Conservation (phyloP, 2,113 vertebrate genomes). For the Oenanthe oenanthe region DNA sequence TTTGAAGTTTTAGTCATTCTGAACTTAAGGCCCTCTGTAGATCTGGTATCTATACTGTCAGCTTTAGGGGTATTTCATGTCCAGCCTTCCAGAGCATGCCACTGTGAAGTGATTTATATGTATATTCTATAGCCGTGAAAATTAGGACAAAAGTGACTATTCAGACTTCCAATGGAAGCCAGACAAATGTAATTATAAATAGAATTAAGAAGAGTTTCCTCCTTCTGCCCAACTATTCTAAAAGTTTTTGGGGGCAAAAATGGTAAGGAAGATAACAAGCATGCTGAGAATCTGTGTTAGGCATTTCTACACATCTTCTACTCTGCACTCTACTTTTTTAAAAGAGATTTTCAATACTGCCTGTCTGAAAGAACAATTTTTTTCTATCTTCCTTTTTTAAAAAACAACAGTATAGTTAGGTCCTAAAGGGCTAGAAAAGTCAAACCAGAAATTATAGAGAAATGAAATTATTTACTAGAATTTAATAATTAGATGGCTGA, state of each 20-base stretch:
- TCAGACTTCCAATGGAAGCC: conserved; percentile 22
- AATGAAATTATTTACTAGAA: conserved; percentile 25
- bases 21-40: conserved; percentile 16
- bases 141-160: conserved; percentile 25
- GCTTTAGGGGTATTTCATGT: conserved; percentile 43
- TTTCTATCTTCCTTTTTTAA: not conserved
- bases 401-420: not conserved
- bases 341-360: not conserved
- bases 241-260: conserved; percentile 8
- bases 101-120: conserved; percentile 61
- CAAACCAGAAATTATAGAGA: not conserved
- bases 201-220: conserved; percentile 31
- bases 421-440: not conserved
- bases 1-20: conserved; percentile 22
- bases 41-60: not conserved
- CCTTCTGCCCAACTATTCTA: conserved; percentile 38
- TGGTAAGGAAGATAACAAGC: conserved; percentile 33
- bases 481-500: not conserved
- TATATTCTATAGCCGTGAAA: conserved; percentile 65
- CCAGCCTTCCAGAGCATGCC: conserved; percentile 32
- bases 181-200: conserved; percentile 63
- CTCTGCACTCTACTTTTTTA: not conserved
- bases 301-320: conserved; percentile 26
- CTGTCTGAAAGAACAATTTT: not conserved
- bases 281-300: conserved; percentile 12